Evolutionary conservation across 2,113 vertebrate species (phyloP).

Genomic region (Hirundichthys speculiger): DNA sequence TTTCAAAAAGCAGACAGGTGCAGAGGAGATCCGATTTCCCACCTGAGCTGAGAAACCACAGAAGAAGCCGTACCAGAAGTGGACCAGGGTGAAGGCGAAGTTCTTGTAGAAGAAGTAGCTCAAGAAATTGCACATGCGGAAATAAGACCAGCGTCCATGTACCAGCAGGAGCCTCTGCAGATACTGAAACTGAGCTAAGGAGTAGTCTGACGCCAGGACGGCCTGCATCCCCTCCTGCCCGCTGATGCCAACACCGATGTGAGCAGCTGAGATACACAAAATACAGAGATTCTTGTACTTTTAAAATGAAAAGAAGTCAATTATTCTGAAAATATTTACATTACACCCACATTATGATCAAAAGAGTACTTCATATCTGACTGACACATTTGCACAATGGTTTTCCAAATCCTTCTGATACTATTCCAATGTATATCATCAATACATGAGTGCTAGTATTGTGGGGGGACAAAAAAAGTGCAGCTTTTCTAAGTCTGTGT

Average conservation of each 20-base stretch:
- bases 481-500: too few species aligned
- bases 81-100: constrained; percentile 85
- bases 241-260: constrained; percentile 84
- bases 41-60: constrained; percentile 88
- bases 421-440: too few species aligned
- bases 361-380: too few species aligned
- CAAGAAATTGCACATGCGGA: constrained; percentile 87
- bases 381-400: too few species aligned
- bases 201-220: constrained; percentile 85
- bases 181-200: constrained; percentile 84
- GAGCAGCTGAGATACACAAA: constrained; percentile 75
- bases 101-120: constrained; percentile 89
- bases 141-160: constrained; percentile 85
- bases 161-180: constrained; percentile 84
- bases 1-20: not conserved
- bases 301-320: not conserved
- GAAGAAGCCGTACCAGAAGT: constrained; percentile 89
- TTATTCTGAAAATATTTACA: too few species aligned
- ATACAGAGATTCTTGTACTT: constrained; percentile 1
- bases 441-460: too few species aligned
- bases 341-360: too few species aligned
- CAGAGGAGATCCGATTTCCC: constrained; percentile 14
- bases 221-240: constrained; percentile 86
- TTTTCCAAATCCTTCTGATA: too few species aligned
- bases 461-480: too few species aligned